Evolutionary conservation across 2,797 vertebrate genomes (phyloP).

Genomic region (Potorous gilbertii): DNA sequence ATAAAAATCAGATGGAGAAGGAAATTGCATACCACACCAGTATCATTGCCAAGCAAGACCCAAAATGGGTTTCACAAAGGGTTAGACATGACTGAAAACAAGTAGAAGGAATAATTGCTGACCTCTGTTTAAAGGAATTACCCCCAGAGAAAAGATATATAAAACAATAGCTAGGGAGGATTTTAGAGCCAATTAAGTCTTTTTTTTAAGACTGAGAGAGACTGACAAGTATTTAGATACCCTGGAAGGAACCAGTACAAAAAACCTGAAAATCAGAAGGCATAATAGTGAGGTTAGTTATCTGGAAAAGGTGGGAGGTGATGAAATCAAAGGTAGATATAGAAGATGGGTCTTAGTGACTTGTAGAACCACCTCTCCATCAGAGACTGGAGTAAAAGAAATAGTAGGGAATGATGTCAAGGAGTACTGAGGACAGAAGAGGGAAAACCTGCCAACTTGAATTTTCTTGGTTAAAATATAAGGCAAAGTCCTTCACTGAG

Average conservation of each 20-base stretch:
- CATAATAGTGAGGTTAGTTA: background rate
- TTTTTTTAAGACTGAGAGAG: background rate
- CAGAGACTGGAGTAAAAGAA: background rate
- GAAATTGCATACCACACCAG: background rate
- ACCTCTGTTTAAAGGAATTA: background rate
- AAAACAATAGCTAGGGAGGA: background rate
- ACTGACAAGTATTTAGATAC: background rate
- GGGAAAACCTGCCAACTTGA: background rate
- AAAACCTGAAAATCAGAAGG: background rate
- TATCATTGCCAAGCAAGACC: background rate
- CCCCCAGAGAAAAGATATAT: background rate
- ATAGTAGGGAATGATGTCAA: background rate
- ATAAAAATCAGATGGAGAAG: background rate
- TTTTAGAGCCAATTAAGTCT: background rate
- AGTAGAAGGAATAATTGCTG: background rate
- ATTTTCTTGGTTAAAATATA: background rate
- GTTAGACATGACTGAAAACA: background rate
- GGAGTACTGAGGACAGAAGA: background rate
- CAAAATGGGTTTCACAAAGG: background rate
- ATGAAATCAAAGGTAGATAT: background rate
- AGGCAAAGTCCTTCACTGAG: background rate
- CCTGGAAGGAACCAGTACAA: background rate
- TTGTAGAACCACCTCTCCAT: background rate
- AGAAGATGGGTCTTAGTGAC: background rate
- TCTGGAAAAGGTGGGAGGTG: background rate